A percentile compares a stretch with the other conserved stretches of the same genome.
phyloP scores from a whole-genome alignment of 2,888 invertebrate genomes.

The Trichopria drosophilae region DNA sequence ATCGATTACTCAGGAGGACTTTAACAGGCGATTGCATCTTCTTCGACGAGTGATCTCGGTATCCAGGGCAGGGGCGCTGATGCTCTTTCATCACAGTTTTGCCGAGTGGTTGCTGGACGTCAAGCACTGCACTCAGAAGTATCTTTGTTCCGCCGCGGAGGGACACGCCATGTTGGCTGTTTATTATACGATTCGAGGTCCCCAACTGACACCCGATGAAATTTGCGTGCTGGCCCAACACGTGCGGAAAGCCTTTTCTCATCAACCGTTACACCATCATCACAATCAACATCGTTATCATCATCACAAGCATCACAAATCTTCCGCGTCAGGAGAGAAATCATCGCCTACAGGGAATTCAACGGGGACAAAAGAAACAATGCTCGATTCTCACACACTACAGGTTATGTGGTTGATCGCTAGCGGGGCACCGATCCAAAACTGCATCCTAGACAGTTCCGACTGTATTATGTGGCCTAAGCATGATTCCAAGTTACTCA shows the following conservation, averaged over 20 bases:
- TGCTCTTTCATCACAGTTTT: constrained; percentile 92
- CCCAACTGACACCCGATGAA: constrained; percentile 71
- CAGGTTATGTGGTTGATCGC: constrained; percentile 77
- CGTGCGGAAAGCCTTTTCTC: constrained; percentile 44
- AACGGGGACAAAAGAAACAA: constrained; percentile 43
- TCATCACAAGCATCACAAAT: not conserved
- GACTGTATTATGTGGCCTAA: constrained; percentile 57
- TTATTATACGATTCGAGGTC: constrained; percentile 75
- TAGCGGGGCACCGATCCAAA: constrained; percentile 61
- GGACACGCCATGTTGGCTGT: constrained; percentile 85
- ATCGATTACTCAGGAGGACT: constrained; percentile 77
- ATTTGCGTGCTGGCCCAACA: constrained; percentile 70
- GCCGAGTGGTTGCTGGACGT: constrained; percentile 94
- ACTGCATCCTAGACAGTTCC: constrained; percentile 53
- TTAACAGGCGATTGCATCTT: constrained; percentile 75
- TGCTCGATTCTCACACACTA: constrained; percentile 67
- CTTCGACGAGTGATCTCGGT: constrained; percentile 71
- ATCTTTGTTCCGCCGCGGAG: constrained; percentile 82
- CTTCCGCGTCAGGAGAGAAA: too few species aligned
- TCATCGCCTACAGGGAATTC: too few species aligned
- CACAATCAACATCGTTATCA: not conserved
- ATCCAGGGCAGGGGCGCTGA: constrained; percentile 65
- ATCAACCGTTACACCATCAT: not conserved
- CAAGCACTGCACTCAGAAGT: constrained; percentile 96
- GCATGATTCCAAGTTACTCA: constrained; percentile 70